Conservation (phyloP, 2,797 vertebrate species). For the Sardinella longiceps region DNA sequence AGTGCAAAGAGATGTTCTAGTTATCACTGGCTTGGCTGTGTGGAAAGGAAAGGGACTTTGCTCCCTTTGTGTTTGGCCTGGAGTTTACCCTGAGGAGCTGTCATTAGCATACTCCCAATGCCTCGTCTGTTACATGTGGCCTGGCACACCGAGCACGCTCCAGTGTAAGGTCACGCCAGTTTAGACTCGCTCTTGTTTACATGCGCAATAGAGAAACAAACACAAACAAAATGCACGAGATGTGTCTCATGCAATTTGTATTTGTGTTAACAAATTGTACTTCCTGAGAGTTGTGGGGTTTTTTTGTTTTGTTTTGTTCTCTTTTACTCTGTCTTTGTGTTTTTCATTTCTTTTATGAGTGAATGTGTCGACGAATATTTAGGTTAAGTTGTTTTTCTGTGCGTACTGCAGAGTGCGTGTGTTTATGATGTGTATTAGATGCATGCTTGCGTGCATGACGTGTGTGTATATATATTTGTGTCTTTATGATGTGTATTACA, state of each 20-base stretch:
- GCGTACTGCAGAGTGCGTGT: constrained; percentile 19
- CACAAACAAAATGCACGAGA: too few species aligned
- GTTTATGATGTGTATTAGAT: constrained; percentile 26
- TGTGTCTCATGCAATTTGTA: background rate
- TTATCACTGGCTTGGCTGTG: constrained; percentile 11
- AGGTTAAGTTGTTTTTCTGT: background rate
- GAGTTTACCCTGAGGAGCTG: constrained; percentile 7
- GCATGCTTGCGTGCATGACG: background rate
- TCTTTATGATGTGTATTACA: too few species aligned
- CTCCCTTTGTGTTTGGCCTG: background rate
- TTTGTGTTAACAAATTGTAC: background rate
- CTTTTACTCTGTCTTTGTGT: too few species aligned
- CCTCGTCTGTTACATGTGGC: constrained; percentile 4
- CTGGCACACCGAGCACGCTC: background rate
- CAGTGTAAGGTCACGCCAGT: background rate
- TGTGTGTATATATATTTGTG: constrained; percentile 8
- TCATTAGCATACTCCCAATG: background rate
- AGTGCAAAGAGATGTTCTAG: background rate
- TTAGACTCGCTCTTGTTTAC: background rate
- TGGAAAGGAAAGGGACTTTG: background rate
- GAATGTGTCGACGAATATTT: background rate
- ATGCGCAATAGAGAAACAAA: background rate
- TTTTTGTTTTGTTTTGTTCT: background rate
- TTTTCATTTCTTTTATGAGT: too few species aligned
- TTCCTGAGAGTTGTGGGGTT: background rate